Conservation (phyloP, 2,113 vertebrate genomes). For the Apteryx mantelli region DNA sequence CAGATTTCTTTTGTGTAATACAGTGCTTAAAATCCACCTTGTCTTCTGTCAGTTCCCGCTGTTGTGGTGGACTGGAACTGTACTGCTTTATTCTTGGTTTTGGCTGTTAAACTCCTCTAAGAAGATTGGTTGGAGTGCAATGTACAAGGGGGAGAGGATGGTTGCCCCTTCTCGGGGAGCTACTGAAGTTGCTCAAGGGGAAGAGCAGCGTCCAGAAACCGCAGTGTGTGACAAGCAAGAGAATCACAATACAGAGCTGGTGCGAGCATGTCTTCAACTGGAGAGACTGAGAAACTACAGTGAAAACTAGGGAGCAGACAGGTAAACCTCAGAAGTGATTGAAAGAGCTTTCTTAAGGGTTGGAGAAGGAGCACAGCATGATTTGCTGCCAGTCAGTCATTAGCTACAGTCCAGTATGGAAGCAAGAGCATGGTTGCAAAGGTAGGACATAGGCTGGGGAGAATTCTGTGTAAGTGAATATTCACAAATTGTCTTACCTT, state of each 20-base stretch:
- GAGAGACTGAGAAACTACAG: background rate
- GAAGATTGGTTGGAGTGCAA: background rate
- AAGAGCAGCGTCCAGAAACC: background rate
- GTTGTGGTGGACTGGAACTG: background rate
- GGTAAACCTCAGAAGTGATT: background rate
- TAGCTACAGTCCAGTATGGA: no score
- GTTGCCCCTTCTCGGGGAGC: background rate
- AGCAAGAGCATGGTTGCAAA: no score
- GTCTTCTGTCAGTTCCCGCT: background rate
- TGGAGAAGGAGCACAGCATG: background rate
- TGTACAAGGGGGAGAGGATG: background rate
- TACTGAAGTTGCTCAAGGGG: background rate
- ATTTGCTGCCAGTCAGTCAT: no score
- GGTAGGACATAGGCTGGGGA: no score
- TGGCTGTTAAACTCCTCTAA: background rate
- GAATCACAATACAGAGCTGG: background rate
- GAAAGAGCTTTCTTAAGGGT: background rate
- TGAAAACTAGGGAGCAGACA: background rate
- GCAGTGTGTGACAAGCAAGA: background rate
- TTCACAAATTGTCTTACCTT: no score
- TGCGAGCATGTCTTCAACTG: background rate
- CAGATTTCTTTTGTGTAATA: background rate
- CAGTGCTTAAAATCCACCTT: background rate
- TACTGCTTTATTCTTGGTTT: background rate
- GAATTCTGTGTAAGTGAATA: no score